A percentile compares a stretch with the other conserved stretches of the same genome.
Evolutionary conservation across 2,113 vertebrate genomes (phyloP).

Genomic region (Quiscalus mexicanus): DNA sequence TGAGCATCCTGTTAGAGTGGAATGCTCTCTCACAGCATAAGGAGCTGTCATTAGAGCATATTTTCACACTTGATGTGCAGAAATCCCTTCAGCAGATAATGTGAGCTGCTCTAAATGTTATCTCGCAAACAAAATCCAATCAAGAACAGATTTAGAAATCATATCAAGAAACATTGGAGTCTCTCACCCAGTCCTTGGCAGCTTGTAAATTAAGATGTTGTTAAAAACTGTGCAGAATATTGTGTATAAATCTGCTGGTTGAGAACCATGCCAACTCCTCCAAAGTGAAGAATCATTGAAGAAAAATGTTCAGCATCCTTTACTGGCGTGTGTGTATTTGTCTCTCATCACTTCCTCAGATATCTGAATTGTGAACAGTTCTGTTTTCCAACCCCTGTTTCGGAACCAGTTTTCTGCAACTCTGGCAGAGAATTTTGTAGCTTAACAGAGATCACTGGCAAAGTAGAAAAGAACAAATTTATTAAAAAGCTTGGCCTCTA

Average conservation of each 20-base stretch:
- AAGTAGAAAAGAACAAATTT: background rate
- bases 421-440: background rate
- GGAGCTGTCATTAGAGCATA: background rate
- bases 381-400: background rate
- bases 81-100: background rate
- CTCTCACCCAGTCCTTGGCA: constrained; percentile 5
- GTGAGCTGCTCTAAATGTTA: background rate
- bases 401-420: background rate
- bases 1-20: background rate
- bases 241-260: background rate
- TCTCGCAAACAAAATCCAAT: background rate
- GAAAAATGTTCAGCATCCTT: constrained; percentile 26
- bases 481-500: background rate
- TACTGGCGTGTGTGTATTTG: background rate
- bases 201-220: background rate
- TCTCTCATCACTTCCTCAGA: background rate
- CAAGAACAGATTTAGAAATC: background rate
- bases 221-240: background rate
- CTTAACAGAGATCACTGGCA: background rate
- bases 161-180: background rate
- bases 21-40: background rate
- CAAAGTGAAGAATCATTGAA: background rate
- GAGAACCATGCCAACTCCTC: background rate
- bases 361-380: background rate
- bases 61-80: background rate